These are phyloP conservation scores for Matsumurasca onukii DNA, from an alignment of 1,140 invertebrate genomes.

Conservation along the genomic window DNA sequence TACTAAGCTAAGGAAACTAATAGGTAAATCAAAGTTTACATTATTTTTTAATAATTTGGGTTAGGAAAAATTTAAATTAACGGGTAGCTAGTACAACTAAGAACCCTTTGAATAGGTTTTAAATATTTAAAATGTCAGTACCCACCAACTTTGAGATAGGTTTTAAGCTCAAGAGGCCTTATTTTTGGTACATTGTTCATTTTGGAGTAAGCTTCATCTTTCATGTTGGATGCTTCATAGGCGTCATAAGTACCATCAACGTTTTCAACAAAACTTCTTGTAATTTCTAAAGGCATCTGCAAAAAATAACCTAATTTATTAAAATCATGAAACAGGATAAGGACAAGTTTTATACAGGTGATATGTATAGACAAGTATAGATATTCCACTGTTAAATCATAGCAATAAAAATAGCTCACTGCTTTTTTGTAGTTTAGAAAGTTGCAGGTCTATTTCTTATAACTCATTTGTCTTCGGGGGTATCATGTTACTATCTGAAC, in stretches of 20 bases:
- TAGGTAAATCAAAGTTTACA: no score
- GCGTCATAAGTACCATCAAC: slow-evolving; percentile 64
- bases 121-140: slow-evolving; percentile 39
- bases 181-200: slow-evolving; percentile 56
- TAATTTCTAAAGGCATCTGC: slow-evolving; percentile 63
- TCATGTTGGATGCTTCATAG: slow-evolving; percentile 57
- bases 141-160: slow-evolving; percentile 70
- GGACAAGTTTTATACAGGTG: neutral
- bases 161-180: slow-evolving; percentile 65
- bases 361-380: neutral
- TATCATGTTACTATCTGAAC: no score
- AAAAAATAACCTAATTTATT: slow-evolving; percentile 3
- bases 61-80: no score
- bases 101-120: no score
- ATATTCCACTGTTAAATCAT: no score
- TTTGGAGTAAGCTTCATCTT: slow-evolving; percentile 52
- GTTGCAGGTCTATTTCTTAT: no score
- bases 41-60: no score
- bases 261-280: slow-evolving; percentile 66
- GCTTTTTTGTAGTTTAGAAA: no score
- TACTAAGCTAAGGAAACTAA: no score
- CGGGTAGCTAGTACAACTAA: no score
- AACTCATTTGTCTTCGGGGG: no score
- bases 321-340: neutral
- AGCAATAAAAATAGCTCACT: no score